Evolutionary conservation across 2,113 vertebrate species (phyloP).

Genomic region (Labeo catla): DNA sequence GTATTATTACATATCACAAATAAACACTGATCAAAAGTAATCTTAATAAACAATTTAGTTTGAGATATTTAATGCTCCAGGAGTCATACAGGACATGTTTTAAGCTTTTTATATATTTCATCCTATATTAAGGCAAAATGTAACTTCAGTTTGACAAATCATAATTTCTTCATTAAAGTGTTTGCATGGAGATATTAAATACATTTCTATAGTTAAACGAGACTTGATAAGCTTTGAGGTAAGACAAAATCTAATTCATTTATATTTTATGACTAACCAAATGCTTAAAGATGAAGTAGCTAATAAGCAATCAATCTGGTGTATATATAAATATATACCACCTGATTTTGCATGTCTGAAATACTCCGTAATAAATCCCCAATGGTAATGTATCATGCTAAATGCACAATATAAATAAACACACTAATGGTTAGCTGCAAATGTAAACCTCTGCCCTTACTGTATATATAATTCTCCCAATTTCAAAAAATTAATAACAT

Average conservation of each 20-base stretch:
- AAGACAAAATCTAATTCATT: neutral
- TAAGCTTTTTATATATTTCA: neutral
- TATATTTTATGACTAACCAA: neutral
- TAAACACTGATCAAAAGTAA: no score
- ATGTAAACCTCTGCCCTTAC: neutral
- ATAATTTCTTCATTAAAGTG: neutral
- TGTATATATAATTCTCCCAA: neutral
- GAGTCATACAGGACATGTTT: neutral
- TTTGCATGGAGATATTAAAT: neutral
- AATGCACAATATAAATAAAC: neutral
- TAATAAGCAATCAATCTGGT: neutral
- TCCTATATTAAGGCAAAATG: neutral
- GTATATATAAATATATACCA: neutral
- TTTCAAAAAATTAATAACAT: neutral
- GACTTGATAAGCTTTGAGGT: neutral
- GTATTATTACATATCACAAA: no score
- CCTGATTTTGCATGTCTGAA: neutral
- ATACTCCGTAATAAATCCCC: neutral
- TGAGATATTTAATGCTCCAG: neutral
- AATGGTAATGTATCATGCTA: neutral
- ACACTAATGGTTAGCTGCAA: neutral
- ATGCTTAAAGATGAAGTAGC: neutral
- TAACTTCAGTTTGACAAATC: neutral
- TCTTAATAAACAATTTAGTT: neutral
- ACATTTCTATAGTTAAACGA: neutral